Conservation (phyloP, 2,113 vertebrate species). For the Lophochroa leadbeateri region DNA sequence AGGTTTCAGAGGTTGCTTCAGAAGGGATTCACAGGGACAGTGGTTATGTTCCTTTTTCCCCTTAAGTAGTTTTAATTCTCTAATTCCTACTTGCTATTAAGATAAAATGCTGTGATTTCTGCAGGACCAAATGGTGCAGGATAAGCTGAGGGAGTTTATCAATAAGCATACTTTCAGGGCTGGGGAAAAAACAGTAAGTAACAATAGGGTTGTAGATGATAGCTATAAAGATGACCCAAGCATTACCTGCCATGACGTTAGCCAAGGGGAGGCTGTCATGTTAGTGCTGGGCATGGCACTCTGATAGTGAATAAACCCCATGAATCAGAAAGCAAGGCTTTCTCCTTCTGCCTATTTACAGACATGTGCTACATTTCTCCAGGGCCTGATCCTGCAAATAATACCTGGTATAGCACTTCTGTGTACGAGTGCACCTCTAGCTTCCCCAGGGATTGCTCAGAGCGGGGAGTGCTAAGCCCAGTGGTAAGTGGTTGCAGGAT, state of each 20-base stretch:
- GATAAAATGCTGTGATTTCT: conserved; percentile 44
- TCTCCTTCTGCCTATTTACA: background rate
- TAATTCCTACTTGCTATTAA: conserved; percentile 15
- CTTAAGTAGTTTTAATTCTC: background rate
- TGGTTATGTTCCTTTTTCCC: background rate
- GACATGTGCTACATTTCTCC: background rate
- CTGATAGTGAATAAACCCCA: background rate
- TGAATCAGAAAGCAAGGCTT: background rate
- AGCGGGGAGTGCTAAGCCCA: background rate
- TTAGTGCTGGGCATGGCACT: background rate
- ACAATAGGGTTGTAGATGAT: background rate
- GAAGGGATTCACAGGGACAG: background rate
- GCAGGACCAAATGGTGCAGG: conserved; percentile 31
- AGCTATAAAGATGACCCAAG: background rate
- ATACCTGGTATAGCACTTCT: background rate
- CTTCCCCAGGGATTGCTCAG: background rate
- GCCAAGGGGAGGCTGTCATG: background rate
- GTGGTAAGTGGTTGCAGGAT: background rate
- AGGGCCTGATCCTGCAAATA: background rate
- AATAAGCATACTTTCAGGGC: conserved; percentile 23
- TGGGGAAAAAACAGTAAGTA: background rate
- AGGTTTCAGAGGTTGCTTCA: background rate
- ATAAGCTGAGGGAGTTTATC: conserved; percentile 20
- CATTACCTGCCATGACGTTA: background rate
- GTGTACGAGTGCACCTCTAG: background rate